Evolutionary conservation across 1,140 invertebrate genomes (phyloP), one percentile per base, ranked within the genome.

Genomic region (Zaprionus ghesquierei): DNA sequence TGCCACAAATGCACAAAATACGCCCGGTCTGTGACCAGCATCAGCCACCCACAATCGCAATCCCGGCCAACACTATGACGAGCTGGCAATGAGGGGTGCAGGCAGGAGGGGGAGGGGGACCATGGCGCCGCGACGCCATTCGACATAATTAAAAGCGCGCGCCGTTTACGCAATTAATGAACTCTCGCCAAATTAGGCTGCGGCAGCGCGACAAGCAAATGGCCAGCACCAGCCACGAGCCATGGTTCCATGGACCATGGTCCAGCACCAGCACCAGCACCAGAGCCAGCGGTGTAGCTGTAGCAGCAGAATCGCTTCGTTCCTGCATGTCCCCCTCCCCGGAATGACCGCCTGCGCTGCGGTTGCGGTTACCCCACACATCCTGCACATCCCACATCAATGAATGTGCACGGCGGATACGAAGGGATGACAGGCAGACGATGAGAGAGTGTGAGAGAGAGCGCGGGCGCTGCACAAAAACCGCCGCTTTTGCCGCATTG

Each of bases 121-220:
- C 64, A 60, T 49, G 44, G 18, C 15, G 20, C 10, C 18, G 41
- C 18, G 38, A 38, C 38, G 41, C 61, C 79, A 85, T 89, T 89
- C 84, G 84, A 89, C 84, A 89, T 89, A 89, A 89, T 89, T 89
- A 89, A 89, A 89, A 89, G 84, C 84, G 84, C 79, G 73, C 79
- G 84, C 84, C 84, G 84, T 89, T 89, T 89, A 89, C 84, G 84
- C 84, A 89, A 89, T 89, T 89, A 89, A 89, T 89, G 84, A 89
- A 89, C 84, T 89, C 84, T 89, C 84, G 79, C 84, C 85, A 89
- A 89, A 89, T 89, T 89, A 89, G 84, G 84, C 84, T 89, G 84
- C 79, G 84, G 84, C 84, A 80, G 74, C 58, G 79, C 75, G 84
- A 84, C 84, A 89, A 82, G 74, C 85, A 84, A 89, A 89, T 77